Percentiles rank a stretch among this genome's conserved stretches.
Conservation (phyloP, 1,140 invertebrate species). For the Cydia fagiglandana region DNA sequence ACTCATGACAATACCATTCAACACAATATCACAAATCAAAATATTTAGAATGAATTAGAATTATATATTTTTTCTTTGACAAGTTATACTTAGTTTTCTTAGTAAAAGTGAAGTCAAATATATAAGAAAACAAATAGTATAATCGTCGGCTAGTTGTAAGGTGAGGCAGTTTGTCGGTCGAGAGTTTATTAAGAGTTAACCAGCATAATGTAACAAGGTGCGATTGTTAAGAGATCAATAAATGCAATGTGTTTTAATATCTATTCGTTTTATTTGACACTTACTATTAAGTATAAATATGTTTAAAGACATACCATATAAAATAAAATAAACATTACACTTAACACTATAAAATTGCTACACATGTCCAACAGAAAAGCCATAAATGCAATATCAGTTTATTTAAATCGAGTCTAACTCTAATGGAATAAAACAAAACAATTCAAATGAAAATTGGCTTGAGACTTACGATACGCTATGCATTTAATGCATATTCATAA, state of each 20-base stretch:
- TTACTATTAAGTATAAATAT: conserved; percentile 2
- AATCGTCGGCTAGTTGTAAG: not conserved
- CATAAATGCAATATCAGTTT: too few species aligned
- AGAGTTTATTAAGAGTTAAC: conserved; percentile 51
- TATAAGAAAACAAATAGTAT: conserved; percentile 37
- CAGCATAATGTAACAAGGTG: conserved; percentile 61
- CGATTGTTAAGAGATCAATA: conserved; percentile 67
- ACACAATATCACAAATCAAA: too few species aligned
- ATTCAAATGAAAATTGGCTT: too few species aligned
- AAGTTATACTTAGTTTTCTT: not conserved
- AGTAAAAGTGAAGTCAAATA: not conserved
- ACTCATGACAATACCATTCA: not conserved
- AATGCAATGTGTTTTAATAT: conserved; percentile 56
- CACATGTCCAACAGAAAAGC: too few species aligned
- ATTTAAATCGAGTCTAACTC: too few species aligned
- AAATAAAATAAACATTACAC: not conserved
- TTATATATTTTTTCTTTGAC: not conserved
- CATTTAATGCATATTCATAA: too few species aligned
- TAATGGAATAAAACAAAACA: too few species aligned
- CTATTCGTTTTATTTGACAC: conserved; percentile 28
- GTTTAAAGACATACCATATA: not conserved
- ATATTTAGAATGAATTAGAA: too few species aligned
- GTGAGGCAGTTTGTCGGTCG: conserved; percentile 37
- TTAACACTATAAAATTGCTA: too few species aligned
- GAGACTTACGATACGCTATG: too few species aligned